These are phyloP conservation scores for Tragelaphus oryx DNA, from an alignment of 2,797 vertebrate species.

Conservation along the genomic window DNA sequence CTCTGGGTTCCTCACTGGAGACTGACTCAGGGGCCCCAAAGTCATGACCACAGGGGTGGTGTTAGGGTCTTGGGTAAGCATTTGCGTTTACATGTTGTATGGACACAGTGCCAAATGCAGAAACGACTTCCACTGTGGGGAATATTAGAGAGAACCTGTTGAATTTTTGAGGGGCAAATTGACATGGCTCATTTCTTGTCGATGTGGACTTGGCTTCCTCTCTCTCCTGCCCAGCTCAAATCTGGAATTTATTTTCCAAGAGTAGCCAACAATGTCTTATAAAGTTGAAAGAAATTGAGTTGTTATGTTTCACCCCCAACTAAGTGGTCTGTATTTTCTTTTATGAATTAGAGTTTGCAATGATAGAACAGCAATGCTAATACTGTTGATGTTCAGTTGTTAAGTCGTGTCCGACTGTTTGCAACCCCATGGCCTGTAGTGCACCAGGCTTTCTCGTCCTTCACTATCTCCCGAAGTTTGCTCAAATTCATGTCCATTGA, in stretches of 20 bases:
- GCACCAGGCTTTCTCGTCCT: not conserved
- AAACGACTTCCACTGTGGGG: not conserved
- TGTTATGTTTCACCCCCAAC: not conserved
- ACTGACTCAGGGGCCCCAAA: not conserved
- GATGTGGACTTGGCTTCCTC: not conserved
- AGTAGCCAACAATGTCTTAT: not conserved
- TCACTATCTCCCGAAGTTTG: not conserved
- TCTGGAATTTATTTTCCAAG: not conserved
- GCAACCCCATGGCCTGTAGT: not conserved
- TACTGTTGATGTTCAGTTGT: not conserved
- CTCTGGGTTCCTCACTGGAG: not conserved
- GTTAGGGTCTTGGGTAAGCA: not conserved
- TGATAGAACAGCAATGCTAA: not conserved
- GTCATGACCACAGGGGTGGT: fast-evolving
- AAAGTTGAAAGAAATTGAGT: not conserved
- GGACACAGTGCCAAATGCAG: not conserved
- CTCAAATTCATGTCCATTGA: not conserved
- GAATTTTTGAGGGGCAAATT: not conserved
- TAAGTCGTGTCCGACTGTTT: not conserved
- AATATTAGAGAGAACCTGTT: not conserved
- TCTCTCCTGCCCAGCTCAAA: not conserved
- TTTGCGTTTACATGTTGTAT: not conserved
- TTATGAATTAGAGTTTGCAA: slow-evolving; percentile 16
- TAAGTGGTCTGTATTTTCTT: not conserved
- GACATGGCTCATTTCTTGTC: not conserved